These are phyloP conservation scores for Gymnoscelis rufifasciata DNA, from an alignment of 2,888 invertebrate genomes.

Conservation along the genomic window DNA sequence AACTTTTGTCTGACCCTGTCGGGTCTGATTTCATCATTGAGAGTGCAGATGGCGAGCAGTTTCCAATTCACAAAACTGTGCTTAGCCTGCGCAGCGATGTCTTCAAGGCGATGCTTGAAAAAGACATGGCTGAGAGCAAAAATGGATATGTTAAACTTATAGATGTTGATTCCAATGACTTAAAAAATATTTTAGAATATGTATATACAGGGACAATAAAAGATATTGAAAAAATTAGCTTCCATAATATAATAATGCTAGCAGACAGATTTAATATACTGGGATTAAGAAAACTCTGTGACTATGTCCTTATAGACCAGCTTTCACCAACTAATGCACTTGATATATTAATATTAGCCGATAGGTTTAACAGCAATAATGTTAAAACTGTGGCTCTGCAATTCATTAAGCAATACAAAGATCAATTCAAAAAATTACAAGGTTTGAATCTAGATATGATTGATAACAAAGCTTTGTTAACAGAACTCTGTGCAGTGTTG, in stretches of 20 bases:
- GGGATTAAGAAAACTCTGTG: slow-evolving; percentile 52
- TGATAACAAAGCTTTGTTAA: slow-evolving; percentile 49
- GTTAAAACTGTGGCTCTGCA: slow-evolving; percentile 54
- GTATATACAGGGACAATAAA: slow-evolving; percentile 62
- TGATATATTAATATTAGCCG: slow-evolving; percentile 55
- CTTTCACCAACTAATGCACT: slow-evolving; percentile 53
- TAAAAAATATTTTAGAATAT: slow-evolving; percentile 54
- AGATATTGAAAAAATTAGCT: slow-evolving; percentile 50
- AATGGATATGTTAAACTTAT: slow-evolving; percentile 57
- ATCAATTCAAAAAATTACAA: slow-evolving; percentile 32
- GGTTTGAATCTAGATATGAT: slow-evolving; percentile 52
- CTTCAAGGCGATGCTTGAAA: slow-evolving; percentile 69
- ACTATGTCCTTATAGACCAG: slow-evolving; percentile 49
- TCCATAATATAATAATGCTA: slow-evolving; percentile 53
- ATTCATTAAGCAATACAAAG: slow-evolving; percentile 55
- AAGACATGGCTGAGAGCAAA: slow-evolving; percentile 64
- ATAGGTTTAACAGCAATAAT: slow-evolving; percentile 54
- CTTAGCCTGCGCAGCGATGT: slow-evolving; percentile 62
- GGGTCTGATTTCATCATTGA: slow-evolving; percentile 64
- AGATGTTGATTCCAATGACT: slow-evolving; percentile 50
- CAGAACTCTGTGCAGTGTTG: slow-evolving; percentile 54
- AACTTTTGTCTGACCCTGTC: slow-evolving; percentile 53
- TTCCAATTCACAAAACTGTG: slow-evolving; percentile 57
- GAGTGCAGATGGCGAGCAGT: slow-evolving; percentile 57
- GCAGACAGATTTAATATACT: slow-evolving; percentile 59